Evolutionary conservation across 37 sponge, comb jelly and placozoan species (phyloP), one percentile per base, ranked within the genome.

Genomic region (Axinella damicornis): DNA sequence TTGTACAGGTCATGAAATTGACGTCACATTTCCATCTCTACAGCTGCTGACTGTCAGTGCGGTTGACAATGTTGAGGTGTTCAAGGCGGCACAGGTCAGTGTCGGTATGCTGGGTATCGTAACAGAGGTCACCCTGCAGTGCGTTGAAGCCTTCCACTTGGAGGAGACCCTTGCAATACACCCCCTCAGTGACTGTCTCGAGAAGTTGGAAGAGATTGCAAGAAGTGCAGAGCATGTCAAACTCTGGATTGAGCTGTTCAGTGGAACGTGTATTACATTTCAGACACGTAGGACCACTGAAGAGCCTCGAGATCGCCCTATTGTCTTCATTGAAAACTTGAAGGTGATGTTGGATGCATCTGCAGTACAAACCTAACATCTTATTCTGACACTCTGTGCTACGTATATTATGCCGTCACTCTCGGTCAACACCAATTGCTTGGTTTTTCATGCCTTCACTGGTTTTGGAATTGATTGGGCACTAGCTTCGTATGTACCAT

Each of bases 91-190:
- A 59, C 67, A 70, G 65, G 83, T 82, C 52, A 88, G 86, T 79
- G 30, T 92, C 9, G 93, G 93, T 46, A 22, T 80, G 33, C 69
- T 92, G 22, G 93, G 93, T 27, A 69, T 92, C 0, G 52, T 92
- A 30, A 88, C 89, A 1, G 73, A 88, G 38, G 82, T 92, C n/a
- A 92, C 89, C 34, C 46, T 92, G 14, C 73, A 77, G 73, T 84
- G 89, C 71, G 89, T 65, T 28, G n/a, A 53, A 6, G 77, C 70
- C 20, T 89, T 84, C 71, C 57, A 84, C 53, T 77, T 92, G n/a
- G 52, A 62, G 18, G 92, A 91, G 69, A 76, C 28, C 0, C 18
- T 57, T 2, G 59, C 5, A 20, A 2, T 35, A 4, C 20, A 25
- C 2, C 17, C 32, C 32, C 57, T 91, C 30, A 33, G 56, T 4